Conservation (phyloP, 2,888 invertebrate species). For the Ecliptopera silaceata region DNA sequence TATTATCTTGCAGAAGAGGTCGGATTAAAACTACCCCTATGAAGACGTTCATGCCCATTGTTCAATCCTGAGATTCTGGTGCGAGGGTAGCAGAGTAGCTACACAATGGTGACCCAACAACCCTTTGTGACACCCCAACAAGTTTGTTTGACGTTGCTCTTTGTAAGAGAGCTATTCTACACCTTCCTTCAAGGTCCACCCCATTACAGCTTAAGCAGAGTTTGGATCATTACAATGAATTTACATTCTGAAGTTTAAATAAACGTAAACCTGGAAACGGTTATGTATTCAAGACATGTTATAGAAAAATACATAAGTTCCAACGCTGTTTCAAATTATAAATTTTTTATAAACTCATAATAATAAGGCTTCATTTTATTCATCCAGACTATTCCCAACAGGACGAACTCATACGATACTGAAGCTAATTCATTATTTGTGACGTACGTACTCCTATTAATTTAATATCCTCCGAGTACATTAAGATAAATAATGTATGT, state of each 20-base stretch:
- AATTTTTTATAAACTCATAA: not conserved
- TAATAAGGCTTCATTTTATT: not conserved
- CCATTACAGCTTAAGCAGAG: conserved; percentile 7
- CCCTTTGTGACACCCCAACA: conserved; percentile 19
- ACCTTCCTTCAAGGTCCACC: conserved; percentile 15
- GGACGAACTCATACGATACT: not conserved
- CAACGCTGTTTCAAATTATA: not conserved
- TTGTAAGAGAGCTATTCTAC: conserved; percentile 18
- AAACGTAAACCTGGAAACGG: too few relatives aligned
- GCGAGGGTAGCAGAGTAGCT: not conserved
- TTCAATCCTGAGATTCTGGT: conserved; percentile 4
- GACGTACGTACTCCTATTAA: conserved; percentile 15
- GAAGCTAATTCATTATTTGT: conserved; percentile 13
- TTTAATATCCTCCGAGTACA: conserved; percentile 11
- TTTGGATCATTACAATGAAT: too few relatives aligned
- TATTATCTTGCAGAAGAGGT: not conserved
- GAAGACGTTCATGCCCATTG: conserved; percentile 13
- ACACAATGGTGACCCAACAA: conserved; percentile 12
- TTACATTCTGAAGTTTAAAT: too few relatives aligned
- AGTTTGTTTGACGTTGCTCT: conserved; percentile 25
- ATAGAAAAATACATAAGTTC: too few relatives aligned
- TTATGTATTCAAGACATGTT: too few relatives aligned
- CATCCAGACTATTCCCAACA: not conserved
- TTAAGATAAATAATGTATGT: conserved; percentile 15
- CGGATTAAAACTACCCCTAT: conserved; percentile 8